These are phyloP conservation scores for Tridacna crocea DNA, from an alignment of 2,888 invertebrate genomes.

Conservation along the genomic window DNA sequence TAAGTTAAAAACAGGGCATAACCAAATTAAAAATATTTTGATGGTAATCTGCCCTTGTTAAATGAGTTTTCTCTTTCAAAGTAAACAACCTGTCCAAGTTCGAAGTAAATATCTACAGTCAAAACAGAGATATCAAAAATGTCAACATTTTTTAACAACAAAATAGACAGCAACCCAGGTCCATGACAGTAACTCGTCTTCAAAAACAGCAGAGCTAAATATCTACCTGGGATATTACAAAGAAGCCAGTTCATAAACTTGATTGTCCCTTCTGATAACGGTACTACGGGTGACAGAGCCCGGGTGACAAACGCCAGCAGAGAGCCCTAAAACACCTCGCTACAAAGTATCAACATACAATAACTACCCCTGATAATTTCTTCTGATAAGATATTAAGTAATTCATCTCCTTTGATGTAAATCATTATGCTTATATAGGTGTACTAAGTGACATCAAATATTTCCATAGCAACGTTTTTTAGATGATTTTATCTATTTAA, in stretches of 20 bases:
- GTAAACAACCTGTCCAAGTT: too few species aligned
- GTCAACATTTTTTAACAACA: too few species aligned
- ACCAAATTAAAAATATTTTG: too few species aligned
- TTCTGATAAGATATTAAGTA: constrained; percentile 25
- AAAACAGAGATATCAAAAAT: too few species aligned
- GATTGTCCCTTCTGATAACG: constrained; percentile 5
- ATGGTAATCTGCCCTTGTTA: too few species aligned
- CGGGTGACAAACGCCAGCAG: not conserved
- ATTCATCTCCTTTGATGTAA: constrained; percentile 23
- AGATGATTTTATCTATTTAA: constrained; percentile 12
- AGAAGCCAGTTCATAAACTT: not conserved
- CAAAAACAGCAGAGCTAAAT: too few species aligned
- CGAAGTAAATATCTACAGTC: too few species aligned
- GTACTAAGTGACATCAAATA: constrained; percentile 14
- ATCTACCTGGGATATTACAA: too few species aligned
- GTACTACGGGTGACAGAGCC: constrained; percentile 12
- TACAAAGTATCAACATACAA: constrained; percentile 20
- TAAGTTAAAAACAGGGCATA: too few species aligned
- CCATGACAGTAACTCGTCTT: too few species aligned
- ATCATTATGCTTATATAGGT: constrained; percentile 19
- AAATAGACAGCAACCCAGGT: too few species aligned
- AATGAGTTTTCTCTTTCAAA: too few species aligned
- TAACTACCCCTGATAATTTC: constrained; percentile 13
- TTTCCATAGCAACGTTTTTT: not conserved
- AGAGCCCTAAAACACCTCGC: not conserved